A percentile compares a stretch with the other conserved stretches of the same genome.
Evolutionary conservation across 2,888 invertebrate species (phyloP).

Genomic region (Drosophila peninsularis): DNA sequence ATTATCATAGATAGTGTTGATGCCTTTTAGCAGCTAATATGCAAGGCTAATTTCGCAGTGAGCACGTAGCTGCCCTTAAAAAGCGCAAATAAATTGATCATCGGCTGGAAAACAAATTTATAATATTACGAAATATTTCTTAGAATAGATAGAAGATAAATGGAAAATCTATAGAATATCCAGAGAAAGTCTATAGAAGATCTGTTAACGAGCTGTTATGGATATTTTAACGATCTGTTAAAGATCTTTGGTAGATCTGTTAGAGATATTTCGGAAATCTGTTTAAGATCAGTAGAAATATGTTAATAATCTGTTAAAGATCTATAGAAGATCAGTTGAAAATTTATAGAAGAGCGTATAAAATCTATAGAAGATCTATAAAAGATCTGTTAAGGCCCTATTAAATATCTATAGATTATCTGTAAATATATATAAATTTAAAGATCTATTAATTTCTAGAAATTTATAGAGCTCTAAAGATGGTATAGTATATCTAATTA

Average conservation of each 20-base stretch:
- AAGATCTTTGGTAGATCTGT: not conserved
- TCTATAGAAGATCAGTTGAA: not conserved
- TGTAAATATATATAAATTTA: not conserved
- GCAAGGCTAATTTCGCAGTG: conserved; percentile 1
- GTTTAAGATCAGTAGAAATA: not conserved
- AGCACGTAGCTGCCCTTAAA: conserved; percentile 18
- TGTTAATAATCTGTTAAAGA: not conserved
- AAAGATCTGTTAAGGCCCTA: too few relatives aligned
- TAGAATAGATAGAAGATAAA: too few relatives aligned
- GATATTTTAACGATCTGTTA: not conserved
- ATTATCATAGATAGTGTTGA: conserved; percentile 13
- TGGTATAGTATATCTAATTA: not conserved
- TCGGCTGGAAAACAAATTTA: not conserved
- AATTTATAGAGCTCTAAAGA: not conserved
- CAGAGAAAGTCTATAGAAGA: not conserved
- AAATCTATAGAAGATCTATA: not conserved
- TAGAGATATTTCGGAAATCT: too few relatives aligned
- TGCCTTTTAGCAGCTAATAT: conserved; percentile 13
- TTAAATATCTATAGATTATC: not conserved
- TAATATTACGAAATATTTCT: not conserved
- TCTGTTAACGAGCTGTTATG: not conserved
- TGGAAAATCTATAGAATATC: too few relatives aligned
- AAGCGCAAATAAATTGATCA: conserved; percentile 12
- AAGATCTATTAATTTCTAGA: too few relatives aligned
- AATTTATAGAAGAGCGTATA: not conserved